Conservation (phyloP, 2,113 vertebrate genomes). For the Climacteris rufus region DNA sequence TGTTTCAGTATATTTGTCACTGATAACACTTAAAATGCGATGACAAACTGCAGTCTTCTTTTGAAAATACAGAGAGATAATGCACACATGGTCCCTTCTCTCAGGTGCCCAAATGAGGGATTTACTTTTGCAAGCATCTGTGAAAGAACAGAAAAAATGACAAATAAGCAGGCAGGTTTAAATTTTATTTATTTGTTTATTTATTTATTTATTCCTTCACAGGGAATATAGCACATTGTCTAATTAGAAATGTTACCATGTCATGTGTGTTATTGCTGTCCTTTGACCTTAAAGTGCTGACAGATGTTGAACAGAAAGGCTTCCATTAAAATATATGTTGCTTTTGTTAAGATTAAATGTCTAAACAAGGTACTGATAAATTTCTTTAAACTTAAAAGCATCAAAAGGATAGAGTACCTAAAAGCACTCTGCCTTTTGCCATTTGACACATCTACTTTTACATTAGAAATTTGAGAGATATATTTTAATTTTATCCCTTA, state of each 20-base stretch:
- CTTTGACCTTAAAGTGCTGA: neutral
- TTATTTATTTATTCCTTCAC: neutral
- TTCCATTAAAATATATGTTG: neutral
- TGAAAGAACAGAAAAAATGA: neutral
- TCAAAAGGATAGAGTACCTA: neutral
- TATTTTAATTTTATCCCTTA: neutral
- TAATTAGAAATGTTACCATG: neutral
- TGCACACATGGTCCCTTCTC: neutral
- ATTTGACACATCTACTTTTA: neutral
- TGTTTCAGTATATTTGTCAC: neutral
- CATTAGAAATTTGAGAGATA: neutral
- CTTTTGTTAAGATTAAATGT: neutral
- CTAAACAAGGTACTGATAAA: neutral
- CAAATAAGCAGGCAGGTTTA: neutral
- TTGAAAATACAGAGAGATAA: neutral
- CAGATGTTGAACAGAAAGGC: neutral
- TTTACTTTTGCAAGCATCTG: neutral
- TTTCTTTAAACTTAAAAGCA: neutral
- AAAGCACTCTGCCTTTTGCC: neutral
- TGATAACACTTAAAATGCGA: neutral
- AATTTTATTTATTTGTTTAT: neutral
- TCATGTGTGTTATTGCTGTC: rapidly evolving
- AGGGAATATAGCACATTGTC: neutral
- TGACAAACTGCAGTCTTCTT: neutral
- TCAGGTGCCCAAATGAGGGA: neutral